Percentiles rank a stretch among this genome's conserved stretches.
These are phyloP conservation scores for Noctilio leporinus DNA, from an alignment of 2,113 vertebrate species.

Conservation along the genomic window DNA sequence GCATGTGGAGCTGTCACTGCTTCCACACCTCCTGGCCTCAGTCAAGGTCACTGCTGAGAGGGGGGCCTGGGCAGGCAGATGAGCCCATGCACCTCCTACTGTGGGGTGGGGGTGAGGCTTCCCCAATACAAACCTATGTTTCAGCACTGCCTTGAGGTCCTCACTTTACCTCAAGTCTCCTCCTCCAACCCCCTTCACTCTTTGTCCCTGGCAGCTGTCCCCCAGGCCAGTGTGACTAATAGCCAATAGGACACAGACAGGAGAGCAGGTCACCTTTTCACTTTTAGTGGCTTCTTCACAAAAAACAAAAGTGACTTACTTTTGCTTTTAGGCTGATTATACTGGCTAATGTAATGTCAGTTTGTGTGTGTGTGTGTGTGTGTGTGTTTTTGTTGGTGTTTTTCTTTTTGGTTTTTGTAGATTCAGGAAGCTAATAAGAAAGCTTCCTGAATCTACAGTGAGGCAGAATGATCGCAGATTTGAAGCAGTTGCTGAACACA, in stretches of 20 bases:
- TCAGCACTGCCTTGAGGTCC: background rate
- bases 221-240: background rate
- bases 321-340: background rate
- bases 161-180: background rate
- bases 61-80: background rate
- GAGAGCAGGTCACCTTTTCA: background rate
- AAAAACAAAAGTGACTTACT: background rate
- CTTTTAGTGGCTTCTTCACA: background rate
- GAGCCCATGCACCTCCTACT: background rate
- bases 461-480: background rate
- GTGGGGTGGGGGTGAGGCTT: fast-evolving
- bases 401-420: too few species aligned
- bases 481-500: background rate
- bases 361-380: too few species aligned
- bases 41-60: background rate
- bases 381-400: too few species aligned
- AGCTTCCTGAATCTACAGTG: too few species aligned
- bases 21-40: background rate
- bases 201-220: background rate
- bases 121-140: background rate
- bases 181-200: too few species aligned
- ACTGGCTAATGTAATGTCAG: background rate
- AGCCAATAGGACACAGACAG: background rate
- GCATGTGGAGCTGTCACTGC: fast-evolving
- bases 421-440: background rate